Conservation (phyloP, 2,888 invertebrate genomes). For the Heliconius ismenius region DNA sequence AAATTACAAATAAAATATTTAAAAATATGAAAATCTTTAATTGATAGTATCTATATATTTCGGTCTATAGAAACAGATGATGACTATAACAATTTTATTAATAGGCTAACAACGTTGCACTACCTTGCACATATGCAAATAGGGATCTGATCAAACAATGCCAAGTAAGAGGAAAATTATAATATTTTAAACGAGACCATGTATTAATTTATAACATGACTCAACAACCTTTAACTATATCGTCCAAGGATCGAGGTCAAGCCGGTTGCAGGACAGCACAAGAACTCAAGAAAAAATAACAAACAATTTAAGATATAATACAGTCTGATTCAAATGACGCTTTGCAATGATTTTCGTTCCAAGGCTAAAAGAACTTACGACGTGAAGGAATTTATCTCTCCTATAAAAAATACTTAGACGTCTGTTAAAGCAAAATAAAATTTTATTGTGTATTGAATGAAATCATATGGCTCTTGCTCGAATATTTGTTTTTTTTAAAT, state of each 20-base stretch:
- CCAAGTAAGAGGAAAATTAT: slow-evolving; percentile 42
- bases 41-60: too few species aligned
- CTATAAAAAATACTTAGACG: background rate
- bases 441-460: background rate
- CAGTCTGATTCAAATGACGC: slow-evolving; percentile 28
- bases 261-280: slow-evolving; percentile 31
- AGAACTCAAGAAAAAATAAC: slow-evolving; percentile 31
- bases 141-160: slow-evolving; percentile 31
- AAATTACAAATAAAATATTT: slow-evolving; percentile 26
- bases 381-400: slow-evolving; percentile 20
- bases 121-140: slow-evolving; percentile 44
- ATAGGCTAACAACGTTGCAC: slow-evolving; percentile 22
- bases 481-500: background rate
- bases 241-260: slow-evolving; percentile 34
- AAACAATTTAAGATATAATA: slow-evolving; percentile 35
- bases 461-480: background rate
- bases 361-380: slow-evolving; percentile 30
- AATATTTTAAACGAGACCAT: slow-evolving; percentile 32
- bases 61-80: background rate
- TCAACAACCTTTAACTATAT: slow-evolving; percentile 28
- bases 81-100: slow-evolving; percentile 1
- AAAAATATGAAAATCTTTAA: background rate
- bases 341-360: slow-evolving; percentile 28
- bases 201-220: slow-evolving; percentile 23
- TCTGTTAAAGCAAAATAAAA: background rate